Base-by-base conservation (phyloP, 2,888 invertebrate species). In the Acleris laterana region DNA sequence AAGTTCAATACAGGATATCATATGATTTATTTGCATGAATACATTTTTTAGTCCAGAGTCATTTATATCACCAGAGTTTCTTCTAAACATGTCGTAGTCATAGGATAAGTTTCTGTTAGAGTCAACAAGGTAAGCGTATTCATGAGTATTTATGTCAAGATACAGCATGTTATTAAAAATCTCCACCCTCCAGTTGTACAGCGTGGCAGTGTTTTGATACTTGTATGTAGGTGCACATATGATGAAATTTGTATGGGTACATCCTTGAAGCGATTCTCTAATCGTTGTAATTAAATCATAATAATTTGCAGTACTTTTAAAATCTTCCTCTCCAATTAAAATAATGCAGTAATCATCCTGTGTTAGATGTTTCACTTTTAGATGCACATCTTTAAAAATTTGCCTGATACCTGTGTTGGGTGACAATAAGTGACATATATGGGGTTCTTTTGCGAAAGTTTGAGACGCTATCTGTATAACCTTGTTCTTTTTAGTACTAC, bases 241-340 rank as follows among this genome's bases (percentile, higher is more conserved):
- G 28, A 28, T 28, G 28, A 28, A 28, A 28, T 28, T 28, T 7
- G 28, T 28, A 28, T 28, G 28, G 28, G 28, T 28, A 6, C 28
- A 7, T 28, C 28, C 28, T 28, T 28, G 28, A 7, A 28, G 28
- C 28, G 28, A 28, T 28, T 28, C 28, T 28, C 28, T 28, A 7
- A 28, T 28, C 2, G 28, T 28, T 28, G 6, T 28, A 28, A 28
- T 28, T 28, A 28, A 28, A 9, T 28, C 28, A 28, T 28, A 28
- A 28, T 28, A 28, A 28, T 28, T 28, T 28, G 28, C 28, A 28
- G 28, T 28, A 32, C 9, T 32, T 3, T 44, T 44, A 44, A 44
- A 44, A n/a, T 44, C 44, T n/a, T 44, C 44, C n/a, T 44, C 44
- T 44, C 44, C n/a, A n/a, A 44, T 44, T n/a, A 44, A n/a, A n/a